These are phyloP conservation scores for Heliconius aoede DNA, from an alignment of 2,888 invertebrate genomes.

Conservation along the genomic window DNA sequence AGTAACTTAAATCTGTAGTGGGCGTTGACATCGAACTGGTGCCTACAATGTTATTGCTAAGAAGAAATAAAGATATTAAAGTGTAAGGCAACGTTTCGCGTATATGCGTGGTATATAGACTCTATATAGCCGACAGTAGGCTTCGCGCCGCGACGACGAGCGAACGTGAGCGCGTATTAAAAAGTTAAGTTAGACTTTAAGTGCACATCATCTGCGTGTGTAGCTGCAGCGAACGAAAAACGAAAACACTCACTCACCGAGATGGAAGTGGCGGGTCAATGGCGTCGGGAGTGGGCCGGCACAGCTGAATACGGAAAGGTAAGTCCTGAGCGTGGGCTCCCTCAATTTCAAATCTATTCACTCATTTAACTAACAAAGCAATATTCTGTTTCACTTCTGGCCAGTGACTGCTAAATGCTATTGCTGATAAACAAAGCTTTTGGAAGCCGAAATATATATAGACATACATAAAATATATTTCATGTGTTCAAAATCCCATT, in stretches of 20 bases:
- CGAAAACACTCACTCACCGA: slow-evolving; percentile 55
- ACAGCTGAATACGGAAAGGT: slow-evolving; percentile 81
- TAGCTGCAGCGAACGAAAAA: slow-evolving; percentile 76
- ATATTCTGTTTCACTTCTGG: background rate
- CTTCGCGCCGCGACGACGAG: slow-evolving; percentile 66
- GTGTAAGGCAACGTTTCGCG: slow-evolving; percentile 48
- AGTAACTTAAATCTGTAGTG: slow-evolving; percentile 62
- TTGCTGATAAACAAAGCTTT: background rate
- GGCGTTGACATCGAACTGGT: slow-evolving; percentile 77
- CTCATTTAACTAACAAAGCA: slow-evolving; percentile 11
- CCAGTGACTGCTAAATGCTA: too few species aligned
- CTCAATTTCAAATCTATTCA: slow-evolving; percentile 27
- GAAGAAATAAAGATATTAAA: slow-evolving; percentile 72
- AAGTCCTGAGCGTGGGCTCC: slow-evolving; percentile 52
- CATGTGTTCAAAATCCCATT: slow-evolving; percentile 2
- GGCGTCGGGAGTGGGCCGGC: slow-evolving; percentile 80
- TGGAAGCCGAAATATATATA: background rate
- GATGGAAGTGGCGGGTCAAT: slow-evolving; percentile 81
- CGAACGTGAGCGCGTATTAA: slow-evolving; percentile 63
- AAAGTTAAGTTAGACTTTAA: slow-evolving; percentile 48
- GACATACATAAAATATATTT: background rate
- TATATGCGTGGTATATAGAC: slow-evolving; percentile 52
- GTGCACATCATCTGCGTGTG: slow-evolving; percentile 69
- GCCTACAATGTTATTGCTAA: slow-evolving; percentile 71
- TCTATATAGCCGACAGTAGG: slow-evolving; percentile 62